phyloP scores from a whole-genome alignment of 1,140 invertebrate species.

The Leptinotarsa texana region DNA sequence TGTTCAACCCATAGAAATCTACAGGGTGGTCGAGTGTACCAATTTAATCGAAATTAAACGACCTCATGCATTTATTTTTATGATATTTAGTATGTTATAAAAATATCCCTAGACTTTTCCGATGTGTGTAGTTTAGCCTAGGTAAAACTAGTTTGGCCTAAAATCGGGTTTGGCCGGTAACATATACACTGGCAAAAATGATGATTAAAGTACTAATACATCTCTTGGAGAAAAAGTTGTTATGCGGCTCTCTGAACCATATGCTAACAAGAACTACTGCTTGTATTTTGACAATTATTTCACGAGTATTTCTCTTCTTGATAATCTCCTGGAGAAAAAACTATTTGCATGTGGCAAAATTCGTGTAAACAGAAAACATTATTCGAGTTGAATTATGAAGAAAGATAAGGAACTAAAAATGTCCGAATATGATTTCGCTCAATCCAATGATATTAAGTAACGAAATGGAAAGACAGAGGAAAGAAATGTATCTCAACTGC shows the following conservation, averaged over 20 bases:
- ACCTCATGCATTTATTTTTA: too few relatives aligned
- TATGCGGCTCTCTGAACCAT: background rate
- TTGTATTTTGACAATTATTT: constrained; percentile 20
- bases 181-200: constrained; percentile 4
- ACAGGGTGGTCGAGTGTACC: too few relatives aligned
- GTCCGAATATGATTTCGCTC: constrained; percentile 18
- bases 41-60: too few relatives aligned
- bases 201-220: background rate
- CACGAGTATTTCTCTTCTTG: constrained; percentile 10
- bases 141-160: too few relatives aligned
- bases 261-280: constrained; percentile 10
- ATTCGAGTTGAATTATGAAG: background rate
- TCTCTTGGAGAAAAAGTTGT: background rate
- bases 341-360: background rate
- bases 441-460: background rate
- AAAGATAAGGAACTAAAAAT: constrained; percentile 1
- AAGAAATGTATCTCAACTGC: constrained; percentile 13
- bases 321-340: background rate
- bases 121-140: too few relatives aligned
- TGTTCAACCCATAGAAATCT: too few relatives aligned
- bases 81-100: too few relatives aligned
- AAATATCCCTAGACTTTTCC: too few relatives aligned
- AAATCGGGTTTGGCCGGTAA: too few relatives aligned
- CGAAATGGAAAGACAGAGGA: constrained; percentile 12
- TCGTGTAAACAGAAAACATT: background rate